Conservation (phyloP, 1,140 invertebrate genomes). For the Heliothis subflexa region DNA sequence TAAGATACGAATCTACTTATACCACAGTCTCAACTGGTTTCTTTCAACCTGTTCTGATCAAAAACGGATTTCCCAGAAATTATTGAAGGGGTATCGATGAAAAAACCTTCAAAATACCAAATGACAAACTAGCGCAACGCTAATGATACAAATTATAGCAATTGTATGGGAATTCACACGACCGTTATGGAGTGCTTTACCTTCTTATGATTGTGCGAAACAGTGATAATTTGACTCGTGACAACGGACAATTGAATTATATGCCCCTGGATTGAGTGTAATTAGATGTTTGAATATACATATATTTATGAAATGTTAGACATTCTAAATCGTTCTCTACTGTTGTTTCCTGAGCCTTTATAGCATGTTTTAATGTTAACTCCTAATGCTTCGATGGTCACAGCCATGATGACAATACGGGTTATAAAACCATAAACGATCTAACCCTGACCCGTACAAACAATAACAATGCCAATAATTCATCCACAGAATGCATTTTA, state of each 20-base stretch:
- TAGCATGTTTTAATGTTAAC: neutral
- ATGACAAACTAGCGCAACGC: conserved; percentile 1
- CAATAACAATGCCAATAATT: conserved; percentile 1
- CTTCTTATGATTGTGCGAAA: conserved; percentile 18
- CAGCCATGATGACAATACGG: conserved; percentile 16
- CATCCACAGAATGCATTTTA: conserved; percentile 20
- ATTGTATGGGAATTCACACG: conserved; percentile 25
- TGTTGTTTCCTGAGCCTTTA: neutral
- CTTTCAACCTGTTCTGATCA: neutral
- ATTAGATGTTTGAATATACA: neutral
- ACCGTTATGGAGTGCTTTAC: neutral
- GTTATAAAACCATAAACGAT: neutral
- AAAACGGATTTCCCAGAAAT: neutral
- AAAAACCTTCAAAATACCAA: neutral
- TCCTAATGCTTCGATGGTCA: neutral
- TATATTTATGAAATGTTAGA: conserved; percentile 4
- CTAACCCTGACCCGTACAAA: neutral
- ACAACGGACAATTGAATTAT: conserved; percentile 27
- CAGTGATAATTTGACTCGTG: conserved; percentile 10
- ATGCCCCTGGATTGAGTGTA: neutral
- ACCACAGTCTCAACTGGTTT: neutral
- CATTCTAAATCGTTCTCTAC: neutral
- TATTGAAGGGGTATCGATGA: neutral
- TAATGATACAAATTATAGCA: conserved; percentile 1
- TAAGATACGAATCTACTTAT: neutral